These are phyloP conservation scores for Zosterops pallidus DNA, from an alignment of 2,113 vertebrate genomes.

Conservation along the genomic window DNA sequence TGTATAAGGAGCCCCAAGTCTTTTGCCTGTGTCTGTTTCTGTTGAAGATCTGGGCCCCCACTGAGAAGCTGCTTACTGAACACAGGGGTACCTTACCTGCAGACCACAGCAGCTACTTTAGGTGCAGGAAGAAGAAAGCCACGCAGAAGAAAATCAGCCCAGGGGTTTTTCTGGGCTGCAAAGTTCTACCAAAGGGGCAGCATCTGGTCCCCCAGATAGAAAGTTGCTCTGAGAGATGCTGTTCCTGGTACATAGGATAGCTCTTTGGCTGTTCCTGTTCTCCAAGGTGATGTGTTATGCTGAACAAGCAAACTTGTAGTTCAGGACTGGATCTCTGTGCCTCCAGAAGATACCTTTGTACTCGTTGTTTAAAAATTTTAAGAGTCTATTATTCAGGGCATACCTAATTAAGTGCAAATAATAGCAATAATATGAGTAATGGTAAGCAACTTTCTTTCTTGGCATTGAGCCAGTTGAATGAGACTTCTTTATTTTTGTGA, in stretches of 20 bases:
- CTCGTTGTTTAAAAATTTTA: background rate
- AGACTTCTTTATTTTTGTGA: background rate
- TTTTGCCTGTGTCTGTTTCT: background rate
- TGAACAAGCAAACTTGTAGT: background rate
- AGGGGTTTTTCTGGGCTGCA: background rate
- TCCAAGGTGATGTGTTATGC: background rate
- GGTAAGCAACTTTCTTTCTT: background rate
- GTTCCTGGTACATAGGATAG: rapidly evolving
- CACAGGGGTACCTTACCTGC: rapidly evolving
- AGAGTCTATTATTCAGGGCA: background rate
- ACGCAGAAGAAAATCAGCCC: background rate
- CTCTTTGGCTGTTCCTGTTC: background rate
- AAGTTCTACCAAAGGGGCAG: background rate
- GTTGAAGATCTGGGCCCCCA: background rate
- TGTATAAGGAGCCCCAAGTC: background rate
- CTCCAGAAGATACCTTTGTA: background rate
- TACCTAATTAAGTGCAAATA: background rate
- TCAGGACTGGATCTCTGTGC: background rate
- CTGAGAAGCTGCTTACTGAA: background rate
- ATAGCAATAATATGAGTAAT: background rate
- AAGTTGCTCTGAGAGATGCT: background rate
- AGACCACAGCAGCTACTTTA: background rate
- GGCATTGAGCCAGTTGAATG: background rate
- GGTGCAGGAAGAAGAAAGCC: background rate
- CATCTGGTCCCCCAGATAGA: background rate